Base-by-base conservation (phyloP, 2,888 invertebrate genomes). In the Cremastinae sp. region DNA sequence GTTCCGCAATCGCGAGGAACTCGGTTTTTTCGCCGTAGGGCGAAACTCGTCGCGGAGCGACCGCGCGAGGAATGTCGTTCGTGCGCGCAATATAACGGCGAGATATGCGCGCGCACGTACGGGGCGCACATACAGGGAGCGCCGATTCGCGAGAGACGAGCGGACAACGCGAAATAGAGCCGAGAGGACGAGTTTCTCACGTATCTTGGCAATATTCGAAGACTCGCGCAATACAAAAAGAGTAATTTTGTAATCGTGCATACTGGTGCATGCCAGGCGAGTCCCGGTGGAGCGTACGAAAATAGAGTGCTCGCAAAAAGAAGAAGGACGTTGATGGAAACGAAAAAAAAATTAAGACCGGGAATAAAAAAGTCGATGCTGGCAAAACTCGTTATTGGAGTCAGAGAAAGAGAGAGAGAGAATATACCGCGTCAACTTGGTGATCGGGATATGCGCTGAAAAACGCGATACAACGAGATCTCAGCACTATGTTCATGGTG, bases 321-420 rank as follows among this genome's bases (percentile, higher is more conserved):
- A 20, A 20, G 22, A 55, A 35, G 12, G 45, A 45, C 18, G 49
- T 49, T 49, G 4, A 9, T 16, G 16, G 18, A 8, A 16, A 12
- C 12, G 8, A 1, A 39, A 39, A 20, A 59, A 58, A 28, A 39
- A 49, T 56, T 49, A 16, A 37, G 0, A 7, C 14, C 22, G 39
- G 35, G 37, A 47, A 56, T 41, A 43, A 64, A 49, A 58, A 14
- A 53, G 20, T 43, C 65, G 64, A 64, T 56, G 53, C 62, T 59
- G 73, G 69, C 51, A 70, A 73, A 79, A 79, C 79, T 75, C 70
- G 79, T 79, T 79, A 79, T 66, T 75, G 77, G 75, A 74, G 75
- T 77, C 78, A 75, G 74, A 58, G 64, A 43, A 55, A 61, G 51
- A 22, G 55, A 41, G 20, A 35, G 35, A 68, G 39, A 37, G 51